Evolutionary conservation across 2,113 vertebrate species (phyloP).

Genomic region (Triplophysa siluroides): DNA sequence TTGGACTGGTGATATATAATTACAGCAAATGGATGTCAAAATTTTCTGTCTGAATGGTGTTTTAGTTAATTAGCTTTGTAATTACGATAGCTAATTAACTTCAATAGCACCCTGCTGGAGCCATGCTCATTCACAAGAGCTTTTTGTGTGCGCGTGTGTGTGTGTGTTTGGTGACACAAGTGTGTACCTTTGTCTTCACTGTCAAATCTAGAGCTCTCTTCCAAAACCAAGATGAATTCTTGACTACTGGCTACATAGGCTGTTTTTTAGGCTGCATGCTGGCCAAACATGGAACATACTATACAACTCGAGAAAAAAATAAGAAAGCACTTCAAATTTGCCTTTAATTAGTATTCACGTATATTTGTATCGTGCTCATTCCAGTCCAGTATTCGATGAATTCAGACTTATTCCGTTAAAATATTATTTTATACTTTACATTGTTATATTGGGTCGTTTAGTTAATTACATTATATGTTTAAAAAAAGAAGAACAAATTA

Average conservation of each 20-base stretch:
- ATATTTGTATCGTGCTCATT: too few species aligned
- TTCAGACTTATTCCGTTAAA: too few species aligned
- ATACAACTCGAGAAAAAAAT: too few species aligned
- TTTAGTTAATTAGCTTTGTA: slow-evolving; percentile 86
- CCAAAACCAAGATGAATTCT: neutral
- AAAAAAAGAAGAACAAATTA: too few species aligned
- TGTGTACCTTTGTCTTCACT: neutral
- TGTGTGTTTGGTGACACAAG: slow-evolving; percentile 4
- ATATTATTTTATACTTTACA: too few species aligned
- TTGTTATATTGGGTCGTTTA: too few species aligned
- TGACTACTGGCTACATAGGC: neutral
- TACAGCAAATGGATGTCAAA: slow-evolving; percentile 85
- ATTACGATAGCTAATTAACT: slow-evolving; percentile 85
- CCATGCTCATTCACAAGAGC: slow-evolving; percentile 66
- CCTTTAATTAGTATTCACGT: too few species aligned
- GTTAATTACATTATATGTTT: too few species aligned
- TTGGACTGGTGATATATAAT: slow-evolving; percentile 79
- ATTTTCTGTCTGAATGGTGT: slow-evolving; percentile 84
- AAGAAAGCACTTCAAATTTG: too few species aligned
- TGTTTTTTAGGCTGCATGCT: neutral
- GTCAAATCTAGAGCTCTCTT: neutral
- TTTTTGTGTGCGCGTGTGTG: slow-evolving; percentile 42
- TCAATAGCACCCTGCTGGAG: slow-evolving; percentile 73
- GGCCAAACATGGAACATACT: too few species aligned
- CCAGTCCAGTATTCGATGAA: too few species aligned